A percentile compares a stretch with the other conserved stretches of the same genome.
Evolutionary conservation across 2,113 vertebrate genomes (phyloP).

Genomic region (Marmota monax): DNA sequence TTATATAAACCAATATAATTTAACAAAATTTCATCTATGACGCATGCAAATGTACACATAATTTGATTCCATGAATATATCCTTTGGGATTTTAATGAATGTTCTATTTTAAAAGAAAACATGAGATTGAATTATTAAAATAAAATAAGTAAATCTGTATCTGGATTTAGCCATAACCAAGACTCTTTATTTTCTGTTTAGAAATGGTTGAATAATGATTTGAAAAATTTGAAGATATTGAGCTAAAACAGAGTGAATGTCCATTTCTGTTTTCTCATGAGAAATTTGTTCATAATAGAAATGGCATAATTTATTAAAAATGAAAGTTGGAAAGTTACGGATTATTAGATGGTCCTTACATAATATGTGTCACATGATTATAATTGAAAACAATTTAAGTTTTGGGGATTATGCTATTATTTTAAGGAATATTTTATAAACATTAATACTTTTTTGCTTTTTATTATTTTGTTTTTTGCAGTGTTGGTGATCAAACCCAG

Average conservation of each 20-base stretch:
- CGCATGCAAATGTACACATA: slow-evolving; percentile 35
- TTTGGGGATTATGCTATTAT: slow-evolving; percentile 43
- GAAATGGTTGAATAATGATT: slow-evolving; percentile 25
- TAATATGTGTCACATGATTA: background rate
- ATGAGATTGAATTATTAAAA: slow-evolving; percentile 63
- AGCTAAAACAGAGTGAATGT: slow-evolving; percentile 14
- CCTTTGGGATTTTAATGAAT: slow-evolving; percentile 51
- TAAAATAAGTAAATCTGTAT: slow-evolving; percentile 53
- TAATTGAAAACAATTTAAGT: background rate
- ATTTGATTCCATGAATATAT: slow-evolving; percentile 1
- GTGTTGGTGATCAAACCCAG: background rate
- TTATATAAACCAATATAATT: slow-evolving; percentile 45
- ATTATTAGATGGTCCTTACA: slow-evolving; percentile 2
- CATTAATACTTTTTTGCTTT: background rate
- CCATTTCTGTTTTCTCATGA: slow-evolving; percentile 46
- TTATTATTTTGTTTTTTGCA: background rate
- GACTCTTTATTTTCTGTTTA: background rate
- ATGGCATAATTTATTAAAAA: slow-evolving; percentile 25
- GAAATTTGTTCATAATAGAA: slow-evolving; percentile 3
- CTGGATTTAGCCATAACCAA: slow-evolving; percentile 7
- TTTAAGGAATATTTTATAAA: background rate
- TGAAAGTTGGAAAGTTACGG: background rate
- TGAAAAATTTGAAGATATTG: slow-evolving; percentile 38
- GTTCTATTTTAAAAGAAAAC: slow-evolving; percentile 61
- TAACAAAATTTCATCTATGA: slow-evolving; percentile 39